phyloP scores from a whole-genome alignment of 2,888 invertebrate species.

The Harpalus rubripes region DNA sequence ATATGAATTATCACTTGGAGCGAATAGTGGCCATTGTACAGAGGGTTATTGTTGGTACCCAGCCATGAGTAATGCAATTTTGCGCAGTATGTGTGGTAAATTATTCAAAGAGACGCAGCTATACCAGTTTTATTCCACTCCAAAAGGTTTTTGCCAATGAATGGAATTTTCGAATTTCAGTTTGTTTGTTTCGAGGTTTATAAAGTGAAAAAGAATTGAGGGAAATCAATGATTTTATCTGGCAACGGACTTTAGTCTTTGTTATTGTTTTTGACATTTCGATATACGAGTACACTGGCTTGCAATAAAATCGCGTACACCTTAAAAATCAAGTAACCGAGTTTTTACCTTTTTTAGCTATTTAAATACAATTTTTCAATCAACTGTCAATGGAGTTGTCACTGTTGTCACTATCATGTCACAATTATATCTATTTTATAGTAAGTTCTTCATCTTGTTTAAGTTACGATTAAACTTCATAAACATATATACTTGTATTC shows the following conservation, averaged over 20 bases:
- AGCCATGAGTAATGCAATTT: conserved; percentile 56
- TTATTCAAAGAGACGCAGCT: conserved; percentile 54
- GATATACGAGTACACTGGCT: not conserved
- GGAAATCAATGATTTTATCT: conserved; percentile 1
- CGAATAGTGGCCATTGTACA: conserved; percentile 54
- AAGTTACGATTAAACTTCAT: too few species aligned
- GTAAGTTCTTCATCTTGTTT: too few species aligned
- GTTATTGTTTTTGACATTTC: not conserved
- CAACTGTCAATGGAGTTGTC: too few species aligned
- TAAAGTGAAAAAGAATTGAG: conserved; percentile 3
- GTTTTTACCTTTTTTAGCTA: too few species aligned
- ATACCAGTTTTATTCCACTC: conserved; percentile 20
- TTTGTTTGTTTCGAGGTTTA: not conserved
- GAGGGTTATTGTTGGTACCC: conserved; percentile 33
- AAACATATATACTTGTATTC: too few species aligned
- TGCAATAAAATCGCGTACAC: too few species aligned
- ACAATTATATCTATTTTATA: too few species aligned
- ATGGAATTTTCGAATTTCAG: conserved; percentile 6
- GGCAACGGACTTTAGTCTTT: not conserved
- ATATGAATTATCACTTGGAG: conserved; percentile 57
- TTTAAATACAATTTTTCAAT: too few species aligned
- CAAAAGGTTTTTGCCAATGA: conserved; percentile 12
- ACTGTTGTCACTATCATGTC: too few species aligned
- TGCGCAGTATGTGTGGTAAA: conserved; percentile 50
- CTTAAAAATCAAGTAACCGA: too few species aligned